A percentile compares a stretch with the other conserved stretches of the same genome.
These are phyloP conservation scores for Masticophis lateralis DNA, from an alignment of 2,797 vertebrate species.

Conservation along the genomic window DNA sequence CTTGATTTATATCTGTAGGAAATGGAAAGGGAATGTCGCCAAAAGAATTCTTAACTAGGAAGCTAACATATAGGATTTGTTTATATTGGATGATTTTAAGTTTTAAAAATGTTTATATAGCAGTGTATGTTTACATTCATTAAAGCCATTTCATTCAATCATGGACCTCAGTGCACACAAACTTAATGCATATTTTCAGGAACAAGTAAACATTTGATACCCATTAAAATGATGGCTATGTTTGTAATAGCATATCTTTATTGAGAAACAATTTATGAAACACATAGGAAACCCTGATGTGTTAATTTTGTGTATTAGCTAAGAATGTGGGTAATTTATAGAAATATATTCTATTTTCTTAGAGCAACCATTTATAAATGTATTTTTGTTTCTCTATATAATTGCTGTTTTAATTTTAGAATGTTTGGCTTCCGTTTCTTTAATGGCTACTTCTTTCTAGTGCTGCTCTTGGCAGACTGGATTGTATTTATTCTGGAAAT, in stretches of 20 bases:
- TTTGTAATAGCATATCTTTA: conserved; percentile 46
- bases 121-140: conserved; percentile 60
- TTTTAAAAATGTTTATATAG: conserved; percentile 58
- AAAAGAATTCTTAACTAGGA: conserved; percentile 45
- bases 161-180: conserved; percentile 51
- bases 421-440: conserved; percentile 35
- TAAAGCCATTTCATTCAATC: conserved; percentile 35
- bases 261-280: conserved; percentile 55
- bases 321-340: conserved; percentile 38
- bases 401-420: neutral
- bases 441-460: conserved; percentile 21
- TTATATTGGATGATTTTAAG: conserved; percentile 60
- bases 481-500: conserved; percentile 2
- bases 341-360: neutral
- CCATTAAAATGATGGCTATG: conserved; percentile 47
- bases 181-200: conserved; percentile 57
- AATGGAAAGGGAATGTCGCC: conserved; percentile 10
- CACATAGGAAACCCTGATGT: conserved; percentile 33
- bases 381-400: neutral
- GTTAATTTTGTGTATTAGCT: conserved; percentile 15
- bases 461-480: neutral
- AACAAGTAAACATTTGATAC: conserved; percentile 54
- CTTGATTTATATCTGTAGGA: neutral
- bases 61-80: conserved; percentile 51
- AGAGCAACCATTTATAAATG: neutral